phyloP scores from a whole-genome alignment of 2,113 vertebrate genomes.

The Peucedramus taeniatus region DNA sequence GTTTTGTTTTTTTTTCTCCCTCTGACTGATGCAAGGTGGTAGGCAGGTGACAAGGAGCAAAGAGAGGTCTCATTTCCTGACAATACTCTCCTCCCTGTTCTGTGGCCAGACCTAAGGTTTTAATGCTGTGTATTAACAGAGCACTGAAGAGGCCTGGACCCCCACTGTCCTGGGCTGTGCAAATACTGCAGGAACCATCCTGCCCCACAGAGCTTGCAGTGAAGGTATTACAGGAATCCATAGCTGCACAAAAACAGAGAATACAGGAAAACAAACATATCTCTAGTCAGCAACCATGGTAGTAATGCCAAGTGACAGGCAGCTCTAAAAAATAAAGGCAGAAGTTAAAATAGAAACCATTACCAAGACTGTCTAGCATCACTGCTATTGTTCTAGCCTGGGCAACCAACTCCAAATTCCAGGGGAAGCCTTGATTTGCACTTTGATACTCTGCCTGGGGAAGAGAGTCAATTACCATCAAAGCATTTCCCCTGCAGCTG shows the following conservation, averaged over 20 bases:
- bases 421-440: neutral
- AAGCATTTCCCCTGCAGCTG: neutral
- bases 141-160: neutral
- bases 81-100: neutral
- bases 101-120: neutral
- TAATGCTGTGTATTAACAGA: neutral
- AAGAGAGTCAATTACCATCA: conserved; percentile 26
- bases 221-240: neutral
- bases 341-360: conserved; percentile 41
- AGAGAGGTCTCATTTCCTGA: neutral
- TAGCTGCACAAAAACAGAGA: neutral
- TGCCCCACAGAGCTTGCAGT: neutral
- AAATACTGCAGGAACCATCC: neutral
- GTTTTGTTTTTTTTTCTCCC: neutral
- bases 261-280: neutral
- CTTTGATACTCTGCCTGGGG: conserved; percentile 38
- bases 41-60: neutral
- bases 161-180: neutral
- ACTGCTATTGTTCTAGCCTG: conserved; percentile 2
- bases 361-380: conserved; percentile 13
- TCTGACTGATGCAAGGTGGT: neutral
- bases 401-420: conserved; percentile 14
- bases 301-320: conserved; percentile 27
- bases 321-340: conserved; percentile 2
- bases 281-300: neutral